Base-by-base conservation (phyloP, 2,113 vertebrate species). In the Trematomus loennbergii region DNA sequence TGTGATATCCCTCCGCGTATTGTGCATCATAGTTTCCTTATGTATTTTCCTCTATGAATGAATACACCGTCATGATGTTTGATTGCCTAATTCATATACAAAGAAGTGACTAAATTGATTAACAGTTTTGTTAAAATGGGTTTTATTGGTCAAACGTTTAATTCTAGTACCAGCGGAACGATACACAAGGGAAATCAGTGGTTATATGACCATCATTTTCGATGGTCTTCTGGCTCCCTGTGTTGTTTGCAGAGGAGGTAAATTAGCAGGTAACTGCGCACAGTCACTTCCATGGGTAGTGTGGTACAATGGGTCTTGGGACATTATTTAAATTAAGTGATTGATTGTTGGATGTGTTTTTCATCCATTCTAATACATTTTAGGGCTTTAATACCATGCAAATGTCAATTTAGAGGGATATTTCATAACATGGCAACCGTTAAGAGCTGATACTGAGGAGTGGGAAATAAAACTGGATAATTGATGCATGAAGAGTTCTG, bases 201-300 rank as follows among this genome's bases (percentile, higher is more conserved):
- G 92, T 12, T 65, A 7, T 90, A 92, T 92, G 95, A 95, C 95
- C 95, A 94, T 96, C 91, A 46, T 82, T 93, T 93, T 90, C 78
- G 94, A 96, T 88, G 93, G 95, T 96, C 94, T 94, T 94, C 8
- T 29, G 3, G 10, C 50, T 62, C 13, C 13, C 13, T 54, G 76
- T 17, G 5, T 43, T 57, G 13, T 58, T 18, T 10, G 62, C 33
- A 16, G 36, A 59, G 25, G 11, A 18, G 10, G 25, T 54, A 55
- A 36, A 57, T 33, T 40, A 64, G 79, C 55, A 17, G 45, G 8
- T 20, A 79, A 46, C 71, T 79, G 79, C 71, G 74, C 57, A 46
- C 15, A 60, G 0, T 22, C 60, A 40, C 36, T 36, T 36, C 36
- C 36, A 36, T 36, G 36, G 36, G 7, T 8, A 36, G 36, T 36